Evolutionary conservation across 2,113 vertebrate species (phyloP), one percentile per base, ranked within the genome.

Genomic region (Larimichthys polyactis): DNA sequence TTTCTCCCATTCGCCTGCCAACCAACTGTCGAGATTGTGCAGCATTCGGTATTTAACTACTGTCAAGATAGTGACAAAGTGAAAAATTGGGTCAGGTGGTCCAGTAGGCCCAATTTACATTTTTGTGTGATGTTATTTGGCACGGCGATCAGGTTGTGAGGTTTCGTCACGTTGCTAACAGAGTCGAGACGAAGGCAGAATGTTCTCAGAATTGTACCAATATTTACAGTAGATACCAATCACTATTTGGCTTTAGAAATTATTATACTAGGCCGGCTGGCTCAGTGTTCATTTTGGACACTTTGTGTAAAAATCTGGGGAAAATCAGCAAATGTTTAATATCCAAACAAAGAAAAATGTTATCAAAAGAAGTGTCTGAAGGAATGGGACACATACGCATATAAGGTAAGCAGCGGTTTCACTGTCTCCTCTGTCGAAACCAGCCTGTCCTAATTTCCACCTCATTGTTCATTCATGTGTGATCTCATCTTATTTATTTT

Each of bases 201-300:
- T 59, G 68, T 86, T 90, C 84, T 84, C 86, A 88, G 76, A 77
- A 92, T 85, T 91, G 75, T 83, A 59, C 76, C 67, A 90, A 76
- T 87, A 85, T 91, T 89, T 90, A 89, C 70, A 87, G 64, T 68
- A 87, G 90, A 90, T 90, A 77, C 52, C 20, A 82, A 88, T 91
- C 72, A 24, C 46, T 69, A 27, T 81, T 91, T 65, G 22, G 58
- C 66, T 74, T 82, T 70, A 74, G 69, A 36, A 78, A 62, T 32
- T 73, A 76, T 76, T 75, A 48, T 22, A 43, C 73, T 78, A 51
- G 43, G 19, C 46, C 16, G 59, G 29, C 75, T 68, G 55, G 24
- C 55, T 73, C 4, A 15, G 24, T 40, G 78, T 74, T 32, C 36
- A 65, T 36, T 81, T 58, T 58, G 44, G 52, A 75, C 49, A 43